phyloP scores from a whole-genome alignment of 1,140 invertebrate genomes.

The Apocrypta bakeri region DNA sequence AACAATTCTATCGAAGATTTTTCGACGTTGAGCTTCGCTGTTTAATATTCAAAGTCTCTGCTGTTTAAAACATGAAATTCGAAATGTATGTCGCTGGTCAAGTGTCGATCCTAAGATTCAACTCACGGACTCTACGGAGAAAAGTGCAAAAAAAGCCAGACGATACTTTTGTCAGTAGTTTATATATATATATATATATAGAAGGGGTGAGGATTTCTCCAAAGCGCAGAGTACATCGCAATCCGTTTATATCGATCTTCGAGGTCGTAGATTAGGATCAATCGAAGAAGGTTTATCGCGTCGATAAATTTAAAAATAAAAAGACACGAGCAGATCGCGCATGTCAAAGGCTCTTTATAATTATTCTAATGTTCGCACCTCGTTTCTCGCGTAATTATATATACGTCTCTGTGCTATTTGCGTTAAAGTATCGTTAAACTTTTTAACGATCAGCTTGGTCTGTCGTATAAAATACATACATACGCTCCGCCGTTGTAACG shows the following conservation, averaged over 20 bases:
- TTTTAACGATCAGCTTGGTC: background rate
- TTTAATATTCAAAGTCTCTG: constrained; percentile 45
- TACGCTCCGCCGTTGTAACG: too few species aligned
- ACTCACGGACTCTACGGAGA: constrained; percentile 12
- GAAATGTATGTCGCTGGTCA: constrained; percentile 17
- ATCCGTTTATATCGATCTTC: too few species aligned
- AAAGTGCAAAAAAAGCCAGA: background rate
- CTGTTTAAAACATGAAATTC: constrained; percentile 51
- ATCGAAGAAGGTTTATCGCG: background rate
- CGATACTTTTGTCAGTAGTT: too few species aligned
- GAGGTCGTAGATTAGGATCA: background rate
- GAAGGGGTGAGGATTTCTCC: background rate
- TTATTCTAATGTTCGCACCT: too few species aligned
- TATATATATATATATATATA: too few species aligned
- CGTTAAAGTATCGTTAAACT: background rate
- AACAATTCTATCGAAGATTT: constrained; percentile 38
- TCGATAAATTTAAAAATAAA: too few species aligned
- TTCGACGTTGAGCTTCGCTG: background rate
- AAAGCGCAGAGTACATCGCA: too few species aligned
- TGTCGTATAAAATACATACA: too few species aligned
- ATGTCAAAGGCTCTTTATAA: too few species aligned
- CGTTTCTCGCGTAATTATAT: too few species aligned
- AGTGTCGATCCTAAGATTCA: constrained; percentile 38
- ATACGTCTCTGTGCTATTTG: background rate
- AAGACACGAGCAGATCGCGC: too few species aligned